phyloP scores from a whole-genome alignment of 1,140 invertebrate genomes.

The Pentalonia nigronervosa region DNA sequence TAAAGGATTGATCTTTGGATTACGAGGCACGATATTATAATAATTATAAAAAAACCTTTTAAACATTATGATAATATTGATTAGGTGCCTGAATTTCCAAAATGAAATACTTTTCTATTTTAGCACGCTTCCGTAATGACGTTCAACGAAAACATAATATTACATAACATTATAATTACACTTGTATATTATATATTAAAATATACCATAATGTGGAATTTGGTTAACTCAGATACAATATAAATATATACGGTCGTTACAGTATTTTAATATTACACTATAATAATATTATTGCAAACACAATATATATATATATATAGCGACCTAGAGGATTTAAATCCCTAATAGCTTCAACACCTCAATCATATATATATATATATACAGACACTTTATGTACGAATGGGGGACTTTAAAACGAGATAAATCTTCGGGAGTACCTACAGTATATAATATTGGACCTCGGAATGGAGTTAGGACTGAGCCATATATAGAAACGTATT shows the following conservation, averaged over 20 bases:
- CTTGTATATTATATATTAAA: not conserved
- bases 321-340: not conserved
- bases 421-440: constrained; percentile 19
- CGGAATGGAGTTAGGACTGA: not conserved
- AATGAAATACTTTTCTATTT: not conserved
- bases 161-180: not conserved
- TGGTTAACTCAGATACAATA: not conserved
- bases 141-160: not conserved
- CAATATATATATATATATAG: not conserved
- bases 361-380: not conserved
- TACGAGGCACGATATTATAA: too few species aligned
- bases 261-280: not conserved
- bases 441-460: not conserved
- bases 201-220: not conserved
- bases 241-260: not conserved
- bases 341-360: not conserved
- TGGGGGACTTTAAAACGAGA: not conserved
- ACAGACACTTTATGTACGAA: not conserved
- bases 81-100: not conserved
- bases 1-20: too few species aligned
- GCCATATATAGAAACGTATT: not conserved
- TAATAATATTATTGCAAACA: not conserved
- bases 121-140: not conserved
- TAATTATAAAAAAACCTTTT: too few species aligned
- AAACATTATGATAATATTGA: not conserved